These are phyloP conservation scores for Aldabrachelys gigantea DNA, from an alignment of 2,113 vertebrate genomes.

Conservation along the genomic window DNA sequence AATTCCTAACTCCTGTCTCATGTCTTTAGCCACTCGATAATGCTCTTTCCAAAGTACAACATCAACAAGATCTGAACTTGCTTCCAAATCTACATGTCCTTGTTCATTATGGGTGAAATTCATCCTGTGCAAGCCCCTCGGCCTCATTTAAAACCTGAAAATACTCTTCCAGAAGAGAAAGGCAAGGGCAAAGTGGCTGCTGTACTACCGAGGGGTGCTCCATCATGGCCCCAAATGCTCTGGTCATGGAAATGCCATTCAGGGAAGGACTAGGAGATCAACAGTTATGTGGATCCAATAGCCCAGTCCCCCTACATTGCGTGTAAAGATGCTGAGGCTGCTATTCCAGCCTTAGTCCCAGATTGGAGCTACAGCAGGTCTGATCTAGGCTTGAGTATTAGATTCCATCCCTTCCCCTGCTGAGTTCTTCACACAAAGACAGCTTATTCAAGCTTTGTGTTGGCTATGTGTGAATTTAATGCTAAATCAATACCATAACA, in stretches of 20 bases:
- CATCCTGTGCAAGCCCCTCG: not conserved
- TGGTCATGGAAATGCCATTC: not conserved
- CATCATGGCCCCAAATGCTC: not conserved
- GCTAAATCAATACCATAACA: not conserved
- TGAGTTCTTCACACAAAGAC: not conserved
- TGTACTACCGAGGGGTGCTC: not conserved
- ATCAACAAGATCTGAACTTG: not conserved
- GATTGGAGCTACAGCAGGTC: not conserved
- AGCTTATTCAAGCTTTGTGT: accelerated
- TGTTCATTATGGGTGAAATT: not conserved
- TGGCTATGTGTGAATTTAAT: not conserved
- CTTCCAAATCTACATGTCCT: not conserved
- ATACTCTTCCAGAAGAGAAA: not conserved
- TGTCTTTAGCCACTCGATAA: accelerated
- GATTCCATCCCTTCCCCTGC: not conserved
- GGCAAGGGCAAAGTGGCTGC: not conserved
- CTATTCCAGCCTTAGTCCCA: not conserved
- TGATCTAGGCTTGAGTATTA: not conserved
- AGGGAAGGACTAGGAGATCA: accelerated
- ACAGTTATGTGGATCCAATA: accelerated
- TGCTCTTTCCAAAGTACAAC: not conserved
- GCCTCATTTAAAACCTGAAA: not conserved
- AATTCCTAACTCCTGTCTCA: not conserved
- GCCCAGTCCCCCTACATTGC: not conserved
- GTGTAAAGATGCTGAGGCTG: not conserved